Conservation (phyloP, 2,113 vertebrate species). For the Aegypius monachus region DNA sequence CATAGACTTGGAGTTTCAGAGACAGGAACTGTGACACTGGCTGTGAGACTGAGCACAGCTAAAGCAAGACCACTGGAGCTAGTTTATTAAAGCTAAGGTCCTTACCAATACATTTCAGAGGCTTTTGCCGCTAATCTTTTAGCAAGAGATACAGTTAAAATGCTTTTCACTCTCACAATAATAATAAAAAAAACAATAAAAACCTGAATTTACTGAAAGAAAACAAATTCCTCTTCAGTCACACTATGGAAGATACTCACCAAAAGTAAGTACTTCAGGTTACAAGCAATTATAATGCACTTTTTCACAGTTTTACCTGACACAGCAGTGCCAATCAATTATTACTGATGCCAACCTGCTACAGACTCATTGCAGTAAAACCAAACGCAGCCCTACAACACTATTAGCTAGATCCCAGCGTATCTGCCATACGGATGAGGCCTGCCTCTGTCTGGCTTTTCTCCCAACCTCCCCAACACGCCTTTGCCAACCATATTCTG, state of each 20-base stretch:
- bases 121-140: background rate
- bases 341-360: background rate
- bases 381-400: background rate
- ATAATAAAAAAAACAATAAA: background rate
- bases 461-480: background rate
- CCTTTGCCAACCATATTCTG: background rate
- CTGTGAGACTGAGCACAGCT: background rate
- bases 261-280: background rate
- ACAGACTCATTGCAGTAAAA: background rate
- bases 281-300: background rate
- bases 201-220: background rate
- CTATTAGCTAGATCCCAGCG: background rate
- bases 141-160: background rate
- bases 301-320: too few relatives aligned
- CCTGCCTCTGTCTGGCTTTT: background rate
- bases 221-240: background rate
- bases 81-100: background rate
- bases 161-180: background rate
- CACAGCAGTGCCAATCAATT: background rate
- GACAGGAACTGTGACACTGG: background rate
- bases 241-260: background rate
- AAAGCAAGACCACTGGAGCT: background rate
- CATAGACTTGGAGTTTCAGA: background rate
- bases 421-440: background rate
- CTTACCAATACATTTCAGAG: background rate